These are phyloP conservation scores for Papilio aristodemus DNA, from an alignment of 1,140 invertebrate genomes.

Conservation along the genomic window DNA sequence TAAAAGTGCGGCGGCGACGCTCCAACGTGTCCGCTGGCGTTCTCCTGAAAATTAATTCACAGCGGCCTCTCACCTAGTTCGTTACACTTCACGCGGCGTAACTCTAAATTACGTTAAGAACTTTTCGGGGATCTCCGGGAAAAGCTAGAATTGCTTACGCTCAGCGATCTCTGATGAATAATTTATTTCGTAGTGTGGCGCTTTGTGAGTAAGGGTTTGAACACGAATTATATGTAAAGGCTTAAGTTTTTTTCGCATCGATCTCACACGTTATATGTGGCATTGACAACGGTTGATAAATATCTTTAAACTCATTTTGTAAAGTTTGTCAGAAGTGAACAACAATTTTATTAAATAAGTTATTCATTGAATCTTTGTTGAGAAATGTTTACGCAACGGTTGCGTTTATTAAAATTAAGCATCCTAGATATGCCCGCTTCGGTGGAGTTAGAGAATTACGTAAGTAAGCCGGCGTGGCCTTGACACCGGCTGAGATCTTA, in stretches of 20 bases:
- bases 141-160: conserved; percentile 34
- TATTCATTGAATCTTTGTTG: neutral
- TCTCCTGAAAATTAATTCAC: conserved; percentile 46
- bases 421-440: neutral
- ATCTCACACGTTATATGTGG: neutral
- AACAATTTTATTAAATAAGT: conserved; percentile 6
- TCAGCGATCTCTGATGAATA: conserved; percentile 45
- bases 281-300: neutral
- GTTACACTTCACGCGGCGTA: conserved; percentile 37
- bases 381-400: neutral
- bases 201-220: conserved; percentile 40
- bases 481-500: conserved; percentile 12
- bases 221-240: conserved; percentile 13
- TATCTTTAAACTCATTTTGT: neutral
- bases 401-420: neutral
- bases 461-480: neutral
- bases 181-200: conserved; percentile 53
- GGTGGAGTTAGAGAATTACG: conserved; percentile 7
- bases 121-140: conserved; percentile 47
- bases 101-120: conserved; percentile 58
- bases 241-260: conserved; percentile 7
- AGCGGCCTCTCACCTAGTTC: conserved; percentile 38
- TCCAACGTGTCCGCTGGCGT: conserved; percentile 49
- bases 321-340: neutral
- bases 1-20: conserved; percentile 21